Conservation (phyloP, 2,113 vertebrate species). For the Xiphophorus couchianus region DNA sequence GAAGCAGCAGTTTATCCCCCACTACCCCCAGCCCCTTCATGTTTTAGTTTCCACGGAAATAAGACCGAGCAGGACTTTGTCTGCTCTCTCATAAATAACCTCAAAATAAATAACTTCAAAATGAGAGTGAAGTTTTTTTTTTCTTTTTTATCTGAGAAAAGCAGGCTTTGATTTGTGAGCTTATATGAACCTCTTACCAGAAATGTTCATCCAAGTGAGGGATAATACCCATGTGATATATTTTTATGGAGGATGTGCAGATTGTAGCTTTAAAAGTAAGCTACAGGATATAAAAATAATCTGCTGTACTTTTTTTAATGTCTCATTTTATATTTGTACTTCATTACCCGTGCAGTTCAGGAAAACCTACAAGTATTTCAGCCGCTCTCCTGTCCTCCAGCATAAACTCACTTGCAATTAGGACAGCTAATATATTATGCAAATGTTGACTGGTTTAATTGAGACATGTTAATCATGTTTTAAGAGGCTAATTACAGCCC, state of each 20-base stretch:
- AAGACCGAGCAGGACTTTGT: slow-evolving; percentile 69
- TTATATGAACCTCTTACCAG: slow-evolving; percentile 53
- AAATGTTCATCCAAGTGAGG: slow-evolving; percentile 53
- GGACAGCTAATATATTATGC: slow-evolving; percentile 99
- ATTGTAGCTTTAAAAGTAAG: slow-evolving; percentile 55
- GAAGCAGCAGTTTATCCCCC: slow-evolving; percentile 80
- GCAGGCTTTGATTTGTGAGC: slow-evolving; percentile 62
- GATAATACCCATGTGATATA: slow-evolving; percentile 58
- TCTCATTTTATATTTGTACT: slow-evolving; percentile 42
- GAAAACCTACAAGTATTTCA: slow-evolving; percentile 69
- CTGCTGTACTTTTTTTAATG: slow-evolving; percentile 16
- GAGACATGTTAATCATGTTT: slow-evolving; percentile 99
- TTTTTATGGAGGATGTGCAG: slow-evolving; percentile 40
- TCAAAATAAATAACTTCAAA: slow-evolving; percentile 72
- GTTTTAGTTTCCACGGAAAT: slow-evolving; percentile 81
- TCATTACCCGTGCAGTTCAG: slow-evolving; percentile 56
- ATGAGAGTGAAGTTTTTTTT: slow-evolving; percentile 55
- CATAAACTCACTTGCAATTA: slow-evolving; percentile 89
- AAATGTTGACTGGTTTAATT: slow-evolving; percentile 97
- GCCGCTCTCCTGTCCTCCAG: slow-evolving; percentile 87
- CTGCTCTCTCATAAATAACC: slow-evolving; percentile 77
- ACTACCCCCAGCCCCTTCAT: slow-evolving; percentile 49
- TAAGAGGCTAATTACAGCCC: slow-evolving; percentile 99
- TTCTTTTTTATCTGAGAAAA: slow-evolving; percentile 33
- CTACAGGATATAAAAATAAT: slow-evolving; percentile 52